Percentiles rank a stretch among this genome's conserved stretches.
Conservation (phyloP, 2,888 invertebrate species). For the Nasonovia ribisnigri region DNA sequence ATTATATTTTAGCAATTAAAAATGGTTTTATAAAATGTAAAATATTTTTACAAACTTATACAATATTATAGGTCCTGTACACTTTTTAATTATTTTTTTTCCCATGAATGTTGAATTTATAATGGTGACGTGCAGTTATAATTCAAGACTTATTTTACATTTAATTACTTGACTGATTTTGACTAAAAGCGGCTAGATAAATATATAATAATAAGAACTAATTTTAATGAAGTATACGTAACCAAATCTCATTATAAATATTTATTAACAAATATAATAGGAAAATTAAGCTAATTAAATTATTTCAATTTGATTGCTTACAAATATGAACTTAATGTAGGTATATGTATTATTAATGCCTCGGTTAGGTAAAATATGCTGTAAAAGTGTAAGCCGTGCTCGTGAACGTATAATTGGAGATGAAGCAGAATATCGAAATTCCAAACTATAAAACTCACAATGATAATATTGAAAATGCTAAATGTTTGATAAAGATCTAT, state of each 20-base stretch:
- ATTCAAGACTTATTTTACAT: not conserved
- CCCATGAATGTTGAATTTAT: not conserved
- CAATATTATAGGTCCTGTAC: not conserved
- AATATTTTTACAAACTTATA: not conserved
- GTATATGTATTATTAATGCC: not conserved
- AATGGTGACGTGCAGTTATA: not conserved
- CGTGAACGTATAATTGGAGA: not conserved
- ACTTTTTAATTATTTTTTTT: not conserved
- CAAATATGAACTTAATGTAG: not conserved
- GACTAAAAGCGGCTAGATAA: not conserved
- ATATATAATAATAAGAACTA: not conserved
- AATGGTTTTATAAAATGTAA: not conserved
- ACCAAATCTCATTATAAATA: not conserved
- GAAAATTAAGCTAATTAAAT: not conserved
- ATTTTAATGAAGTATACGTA: not conserved
- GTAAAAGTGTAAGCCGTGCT: not conserved
- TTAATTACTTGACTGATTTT: conserved; percentile 1
- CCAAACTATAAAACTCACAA: not conserved
- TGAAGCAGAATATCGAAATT: not conserved
- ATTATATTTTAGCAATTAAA: conserved; percentile 42
- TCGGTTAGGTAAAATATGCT: not conserved
- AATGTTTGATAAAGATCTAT: not conserved
- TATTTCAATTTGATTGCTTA: not conserved
- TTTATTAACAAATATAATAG: not conserved
- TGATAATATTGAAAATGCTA: not conserved